These are phyloP conservation scores for Mycteria americana DNA, from an alignment of 2,797 vertebrate species.

Conservation along the genomic window DNA sequence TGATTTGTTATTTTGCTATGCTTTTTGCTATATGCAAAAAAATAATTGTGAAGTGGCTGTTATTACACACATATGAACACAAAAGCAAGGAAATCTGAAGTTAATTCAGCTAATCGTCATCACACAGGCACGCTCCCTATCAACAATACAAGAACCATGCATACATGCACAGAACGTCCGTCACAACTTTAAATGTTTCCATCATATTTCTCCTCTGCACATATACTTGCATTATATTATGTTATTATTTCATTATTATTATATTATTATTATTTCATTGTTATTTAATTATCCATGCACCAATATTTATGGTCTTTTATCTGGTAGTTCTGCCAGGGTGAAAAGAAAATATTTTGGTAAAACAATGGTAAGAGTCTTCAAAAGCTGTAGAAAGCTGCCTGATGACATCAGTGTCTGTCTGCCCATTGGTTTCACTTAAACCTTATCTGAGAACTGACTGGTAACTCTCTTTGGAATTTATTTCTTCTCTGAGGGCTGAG, in stretches of 20 bases:
- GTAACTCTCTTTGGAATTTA: neutral
- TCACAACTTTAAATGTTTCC: neutral
- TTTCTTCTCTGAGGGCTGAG: neutral
- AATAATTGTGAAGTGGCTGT: neutral
- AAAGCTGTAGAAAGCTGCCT: neutral
- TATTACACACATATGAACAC: neutral
- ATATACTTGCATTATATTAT: neutral
- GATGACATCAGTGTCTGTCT: neutral
- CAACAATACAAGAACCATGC: neutral
- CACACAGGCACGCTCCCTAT: neutral
- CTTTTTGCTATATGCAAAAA: neutral
- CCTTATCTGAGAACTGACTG: neutral
- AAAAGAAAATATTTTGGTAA: neutral
- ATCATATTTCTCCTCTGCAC: neutral
- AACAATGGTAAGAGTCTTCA: neutral
- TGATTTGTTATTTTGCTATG: neutral
- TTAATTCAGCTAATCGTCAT: neutral
- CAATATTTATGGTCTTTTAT: neutral
- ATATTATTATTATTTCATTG: neutral
- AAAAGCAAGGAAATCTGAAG: neutral
- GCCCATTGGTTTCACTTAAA: neutral
- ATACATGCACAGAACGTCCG: neutral
- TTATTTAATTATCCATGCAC: neutral
- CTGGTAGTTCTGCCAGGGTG: neutral
- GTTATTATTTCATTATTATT: neutral